A percentile compares a stretch with the other conserved stretches of the same genome.
These are phyloP conservation scores for Athene noctua DNA, from an alignment of 2,113 vertebrate species.

Conservation along the genomic window DNA sequence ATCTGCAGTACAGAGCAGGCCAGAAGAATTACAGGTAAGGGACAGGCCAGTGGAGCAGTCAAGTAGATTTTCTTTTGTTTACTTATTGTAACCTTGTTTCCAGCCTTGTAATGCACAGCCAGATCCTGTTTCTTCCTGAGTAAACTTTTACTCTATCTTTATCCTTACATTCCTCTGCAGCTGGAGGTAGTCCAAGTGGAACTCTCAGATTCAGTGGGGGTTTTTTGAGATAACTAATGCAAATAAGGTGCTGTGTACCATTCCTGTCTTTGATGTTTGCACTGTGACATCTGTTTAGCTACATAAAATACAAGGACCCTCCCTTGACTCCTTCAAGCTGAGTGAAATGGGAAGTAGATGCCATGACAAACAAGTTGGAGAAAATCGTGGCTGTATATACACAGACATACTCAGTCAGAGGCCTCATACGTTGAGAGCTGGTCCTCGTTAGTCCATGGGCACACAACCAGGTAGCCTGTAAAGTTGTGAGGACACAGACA, in stretches of 20 bases:
- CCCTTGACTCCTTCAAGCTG: not conserved
- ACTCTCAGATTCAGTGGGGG: rapidly evolving
- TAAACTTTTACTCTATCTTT: not conserved
- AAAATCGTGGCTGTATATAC: not conserved
- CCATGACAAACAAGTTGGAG: not conserved
- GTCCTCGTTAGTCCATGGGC: not conserved
- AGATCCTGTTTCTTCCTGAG: not conserved
- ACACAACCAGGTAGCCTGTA: not conserved
- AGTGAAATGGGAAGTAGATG: not conserved
- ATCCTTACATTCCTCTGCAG: not conserved
- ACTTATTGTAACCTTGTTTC: not conserved
- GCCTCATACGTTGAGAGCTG: not conserved
- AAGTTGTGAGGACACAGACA: not conserved
- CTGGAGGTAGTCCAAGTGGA: not conserved
- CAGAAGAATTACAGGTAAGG: not conserved
- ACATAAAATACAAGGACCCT: not conserved
- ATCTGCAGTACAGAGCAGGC: not conserved
- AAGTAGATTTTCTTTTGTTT: not conserved
- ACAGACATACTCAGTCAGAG: not conserved
- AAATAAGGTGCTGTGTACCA: not conserved
- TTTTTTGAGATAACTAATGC: not conserved
- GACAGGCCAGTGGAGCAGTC: not conserved
- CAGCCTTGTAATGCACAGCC: not conserved
- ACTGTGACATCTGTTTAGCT: not conserved
- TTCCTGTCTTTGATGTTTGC: not conserved